phyloP scores from a whole-genome alignment of 30 jellyfish, hydroid and myxozoan species.

The Mastigias papua region DNA sequence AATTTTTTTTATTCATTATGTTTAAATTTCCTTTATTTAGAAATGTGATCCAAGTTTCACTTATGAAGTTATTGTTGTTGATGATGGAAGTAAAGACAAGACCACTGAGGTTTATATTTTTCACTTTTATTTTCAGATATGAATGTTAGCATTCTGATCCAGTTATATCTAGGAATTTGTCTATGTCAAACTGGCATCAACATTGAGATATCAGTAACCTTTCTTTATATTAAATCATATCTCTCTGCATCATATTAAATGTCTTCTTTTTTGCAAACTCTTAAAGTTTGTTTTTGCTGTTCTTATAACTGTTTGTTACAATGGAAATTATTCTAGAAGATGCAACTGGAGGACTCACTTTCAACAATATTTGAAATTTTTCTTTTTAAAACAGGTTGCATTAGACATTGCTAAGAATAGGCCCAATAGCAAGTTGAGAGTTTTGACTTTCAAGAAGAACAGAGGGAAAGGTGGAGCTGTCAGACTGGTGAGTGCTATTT shows the following conservation, averaged over 20 bases:
- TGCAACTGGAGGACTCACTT: no score
- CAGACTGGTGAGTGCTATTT: constrained; percentile 72
- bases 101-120: constrained; percentile 73
- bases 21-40: constrained; percentile 29
- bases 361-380: not conserved
- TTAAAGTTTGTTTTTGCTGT: no score
- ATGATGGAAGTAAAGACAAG: constrained; percentile 95
- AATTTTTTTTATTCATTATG: not conserved
- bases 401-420: constrained; percentile 60
- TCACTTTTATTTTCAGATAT: not conserved
- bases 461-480: constrained; percentile 99
- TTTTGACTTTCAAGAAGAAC: constrained; percentile 83
- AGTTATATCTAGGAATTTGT: no score
- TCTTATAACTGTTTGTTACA: no score
- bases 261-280: no score
- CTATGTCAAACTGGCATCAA: no score
- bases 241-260: no score
- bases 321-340: no score
- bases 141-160: no score
- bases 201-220: no score
- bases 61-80: constrained; percentile 89
- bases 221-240: no score
- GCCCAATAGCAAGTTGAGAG: constrained; percentile 82
- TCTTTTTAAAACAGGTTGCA: constrained; percentile 72
- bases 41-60: constrained; percentile 67